Base-by-base conservation (phyloP, 2,888 invertebrate species). In the Leptinotarsa rubiginosa region DNA sequence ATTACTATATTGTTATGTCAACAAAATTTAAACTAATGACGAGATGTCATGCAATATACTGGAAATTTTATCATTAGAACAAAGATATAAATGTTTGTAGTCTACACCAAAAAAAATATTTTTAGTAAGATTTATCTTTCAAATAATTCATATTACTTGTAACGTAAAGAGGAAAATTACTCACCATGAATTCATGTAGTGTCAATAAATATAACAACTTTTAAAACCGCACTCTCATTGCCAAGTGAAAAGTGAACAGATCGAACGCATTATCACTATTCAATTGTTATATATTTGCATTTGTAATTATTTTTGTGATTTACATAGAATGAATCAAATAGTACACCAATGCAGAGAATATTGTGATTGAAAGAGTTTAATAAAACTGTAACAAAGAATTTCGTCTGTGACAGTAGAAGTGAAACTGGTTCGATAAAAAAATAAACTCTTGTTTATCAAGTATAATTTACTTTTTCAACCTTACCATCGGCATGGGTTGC, bases 231-330 rank as follows among this genome's bases (percentile, higher is more conserved):
- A 62, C 41, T n/a, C n/a, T 62, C 62, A 62, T 31, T 31, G 31
- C n/a, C n/a, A 62, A 59, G 59, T 25, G 59, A 59, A 25, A 41
- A 41, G 2, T 10, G 41, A 41, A 41, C 15, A 15, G 22, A 59
- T 59, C 20, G 20, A 59, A 47, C n/a, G 4, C 12, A 50, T 25
- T 47, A 22, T 47, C 47, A 47, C 56, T 69, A 59, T 49, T 69
- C 41, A 47, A 47, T 47, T 56, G 56, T 18, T 18, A 59, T 1
- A 7, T 41, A 41, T 69, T 69, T 69, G 47, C 56, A 69, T 59
- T 69, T 69, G 10, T 69, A 56, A 69, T 59, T 69, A 20, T 47
- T 69, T 18, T 16, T 41, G 16, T 56, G 22, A 56, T 69, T 49
- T 69, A 18, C 56, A 69, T 69, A 69, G 20, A 56, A 47, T 56